These are phyloP conservation scores for Barypeithes pellucidus DNA, from an alignment of 2,888 invertebrate genomes.

Conservation along the genomic window DNA sequence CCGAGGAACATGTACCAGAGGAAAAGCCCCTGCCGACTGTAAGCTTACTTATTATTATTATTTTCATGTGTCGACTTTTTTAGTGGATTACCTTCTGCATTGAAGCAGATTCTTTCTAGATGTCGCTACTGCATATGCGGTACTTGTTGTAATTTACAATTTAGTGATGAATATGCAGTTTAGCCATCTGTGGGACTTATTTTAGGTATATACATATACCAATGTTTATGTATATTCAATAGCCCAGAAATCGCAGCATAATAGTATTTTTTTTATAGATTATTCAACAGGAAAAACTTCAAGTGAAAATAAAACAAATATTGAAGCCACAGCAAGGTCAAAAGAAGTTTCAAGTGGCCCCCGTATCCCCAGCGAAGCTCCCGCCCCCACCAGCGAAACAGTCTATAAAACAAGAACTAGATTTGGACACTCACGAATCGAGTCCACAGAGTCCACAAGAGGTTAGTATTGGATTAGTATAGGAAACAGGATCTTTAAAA, in stretches of 20 bases:
- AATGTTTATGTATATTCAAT: no score
- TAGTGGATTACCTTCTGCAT: no score
- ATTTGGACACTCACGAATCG: background rate
- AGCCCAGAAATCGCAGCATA: no score
- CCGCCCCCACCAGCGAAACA: background rate
- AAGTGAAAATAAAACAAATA: constrained; percentile 20
- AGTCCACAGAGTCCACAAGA: background rate
- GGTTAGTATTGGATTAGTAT: background rate
- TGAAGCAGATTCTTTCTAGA: no score
- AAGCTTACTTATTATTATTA: no score
- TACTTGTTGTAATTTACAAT: no score
- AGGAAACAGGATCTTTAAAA: no score
- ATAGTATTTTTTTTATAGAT: constrained; percentile 11
- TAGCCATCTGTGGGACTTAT: no score
- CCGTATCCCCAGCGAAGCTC: background rate
- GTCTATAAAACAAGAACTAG: constrained; percentile 28
- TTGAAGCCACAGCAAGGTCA: background rate
- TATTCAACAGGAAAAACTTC: constrained; percentile 18
- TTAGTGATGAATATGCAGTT: no score
- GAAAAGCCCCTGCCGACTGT: constrained; percentile 11
- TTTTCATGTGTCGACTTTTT: no score
- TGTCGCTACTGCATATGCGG: no score
- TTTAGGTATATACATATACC: no score
- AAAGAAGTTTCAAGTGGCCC: background rate
- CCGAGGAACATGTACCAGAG: background rate